phyloP scores from a whole-genome alignment of 2,113 vertebrate species.

The Plectropomus leopardus region DNA sequence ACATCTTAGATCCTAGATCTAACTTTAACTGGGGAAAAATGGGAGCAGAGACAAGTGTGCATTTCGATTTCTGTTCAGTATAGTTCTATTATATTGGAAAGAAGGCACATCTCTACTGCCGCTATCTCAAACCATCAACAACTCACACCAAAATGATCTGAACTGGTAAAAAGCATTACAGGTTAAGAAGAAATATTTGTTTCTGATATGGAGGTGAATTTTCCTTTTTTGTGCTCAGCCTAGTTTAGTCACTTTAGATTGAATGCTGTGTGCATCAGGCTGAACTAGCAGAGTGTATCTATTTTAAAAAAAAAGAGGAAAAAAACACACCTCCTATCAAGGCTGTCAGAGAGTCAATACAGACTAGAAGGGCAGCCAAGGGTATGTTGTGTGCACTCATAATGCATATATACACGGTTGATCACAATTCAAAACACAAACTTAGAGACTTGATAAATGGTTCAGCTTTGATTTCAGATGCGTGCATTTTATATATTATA shows the following conservation, averaged over 20 bases:
- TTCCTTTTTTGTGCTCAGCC: background rate
- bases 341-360: background rate
- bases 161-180: background rate
- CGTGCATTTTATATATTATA: slow-evolving; percentile 19
- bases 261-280: background rate
- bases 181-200: too few relatives aligned
- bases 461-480: accelerated
- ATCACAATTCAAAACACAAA: slow-evolving; percentile 29
- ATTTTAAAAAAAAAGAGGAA: background rate
- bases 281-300: background rate
- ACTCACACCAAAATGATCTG: too few relatives aligned
- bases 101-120: too few relatives aligned
- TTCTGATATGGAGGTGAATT: too few relatives aligned
- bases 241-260: background rate
- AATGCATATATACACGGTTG: slow-evolving; percentile 4
- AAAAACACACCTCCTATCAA: background rate
- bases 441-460: slow-evolving; percentile 2
- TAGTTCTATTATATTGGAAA: too few relatives aligned
- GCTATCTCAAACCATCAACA: too few relatives aligned
- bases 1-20: too few relatives aligned
- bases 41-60: too few relatives aligned
- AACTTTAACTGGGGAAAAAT: too few relatives aligned
- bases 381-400: slow-evolving; percentile 7
- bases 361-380: slow-evolving; percentile 3
- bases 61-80: too few relatives aligned